Evolutionary conservation across 2,797 vertebrate genomes (phyloP).

Genomic region (Emys orbicularis): DNA sequence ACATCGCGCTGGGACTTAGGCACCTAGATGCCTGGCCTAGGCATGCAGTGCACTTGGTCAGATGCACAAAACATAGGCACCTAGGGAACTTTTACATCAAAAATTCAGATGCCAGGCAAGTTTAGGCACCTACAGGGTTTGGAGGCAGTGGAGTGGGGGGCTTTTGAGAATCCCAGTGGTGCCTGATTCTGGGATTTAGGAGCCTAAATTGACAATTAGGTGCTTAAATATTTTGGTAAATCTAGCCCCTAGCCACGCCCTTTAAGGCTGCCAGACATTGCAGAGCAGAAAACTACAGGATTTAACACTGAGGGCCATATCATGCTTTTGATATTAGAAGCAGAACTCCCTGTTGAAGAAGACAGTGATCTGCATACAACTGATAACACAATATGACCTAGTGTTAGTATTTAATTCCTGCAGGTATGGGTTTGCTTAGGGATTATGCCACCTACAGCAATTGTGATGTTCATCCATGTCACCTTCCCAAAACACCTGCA

Average conservation of each 20-base stretch:
- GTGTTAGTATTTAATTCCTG: background rate
- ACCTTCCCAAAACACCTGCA: background rate
- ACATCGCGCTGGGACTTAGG: background rate
- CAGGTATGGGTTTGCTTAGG: background rate
- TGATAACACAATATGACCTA: background rate
- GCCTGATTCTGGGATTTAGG: too few species aligned
- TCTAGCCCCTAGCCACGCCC: background rate
- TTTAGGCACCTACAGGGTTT: too few species aligned
- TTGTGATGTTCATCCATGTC: background rate
- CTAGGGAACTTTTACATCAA: background rate
- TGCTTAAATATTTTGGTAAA: too few species aligned
- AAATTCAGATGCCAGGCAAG: background rate
- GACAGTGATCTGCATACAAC: background rate
- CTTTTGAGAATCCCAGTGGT: too few species aligned
- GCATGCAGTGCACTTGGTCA: background rate
- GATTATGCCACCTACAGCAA: background rate
- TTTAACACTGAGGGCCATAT: background rate
- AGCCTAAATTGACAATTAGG: too few species aligned
- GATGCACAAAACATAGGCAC: background rate
- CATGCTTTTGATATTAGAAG: background rate
- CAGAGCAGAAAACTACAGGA: background rate
- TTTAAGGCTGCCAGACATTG: background rate
- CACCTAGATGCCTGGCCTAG: background rate
- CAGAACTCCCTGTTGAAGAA: background rate
- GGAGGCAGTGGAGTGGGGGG: too few species aligned